phyloP scores from a whole-genome alignment of 53 echinoderm and acorn worm genomes.

The Patiria pectinifera region DNA sequence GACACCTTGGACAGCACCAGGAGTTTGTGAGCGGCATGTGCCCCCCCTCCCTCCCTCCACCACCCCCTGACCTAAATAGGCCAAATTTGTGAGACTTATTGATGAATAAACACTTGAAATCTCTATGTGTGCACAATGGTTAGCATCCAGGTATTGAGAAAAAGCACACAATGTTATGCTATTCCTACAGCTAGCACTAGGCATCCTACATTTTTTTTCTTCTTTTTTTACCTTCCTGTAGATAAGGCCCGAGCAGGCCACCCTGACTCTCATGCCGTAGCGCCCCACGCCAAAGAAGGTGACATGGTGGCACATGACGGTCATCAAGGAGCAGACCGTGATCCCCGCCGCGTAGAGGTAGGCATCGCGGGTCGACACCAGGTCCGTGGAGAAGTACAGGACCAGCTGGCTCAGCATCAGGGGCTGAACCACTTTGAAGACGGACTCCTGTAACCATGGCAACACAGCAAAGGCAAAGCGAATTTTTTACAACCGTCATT shows the following conservation, averaged over 20 bases:
- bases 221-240: slow-evolving; percentile 75
- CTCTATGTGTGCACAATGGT: too few species aligned
- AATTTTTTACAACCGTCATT: too few species aligned
- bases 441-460: background rate
- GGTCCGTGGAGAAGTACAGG: slow-evolving; percentile 73
- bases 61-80: too few species aligned
- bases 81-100: too few species aligned
- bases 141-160: too few species aligned
- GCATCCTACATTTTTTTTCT: too few species aligned
- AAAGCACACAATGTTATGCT: too few species aligned
- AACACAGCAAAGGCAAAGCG: background rate
- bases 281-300: slow-evolving; percentile 70
- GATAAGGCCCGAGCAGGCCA: slow-evolving; percentile 69
- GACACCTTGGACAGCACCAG: too few species aligned
- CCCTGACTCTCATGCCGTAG: slow-evolving; percentile 78
- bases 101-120: too few species aligned
- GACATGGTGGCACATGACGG: slow-evolving; percentile 69
- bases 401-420: slow-evolving; percentile 70
- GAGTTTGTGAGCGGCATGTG: too few species aligned
- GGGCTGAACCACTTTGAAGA: slow-evolving; percentile 72
- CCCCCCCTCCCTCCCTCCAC: too few species aligned
- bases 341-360: slow-evolving; percentile 80
- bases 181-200: too few species aligned
- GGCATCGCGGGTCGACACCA: slow-evolving; percentile 67
- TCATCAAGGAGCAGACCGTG: slow-evolving; percentile 29